Percentiles rank a stretch among this genome's conserved stretches.
These are phyloP conservation scores for Lamellibrachia columna DNA, from an alignment of 2,888 invertebrate species.

Conservation along the genomic window DNA sequence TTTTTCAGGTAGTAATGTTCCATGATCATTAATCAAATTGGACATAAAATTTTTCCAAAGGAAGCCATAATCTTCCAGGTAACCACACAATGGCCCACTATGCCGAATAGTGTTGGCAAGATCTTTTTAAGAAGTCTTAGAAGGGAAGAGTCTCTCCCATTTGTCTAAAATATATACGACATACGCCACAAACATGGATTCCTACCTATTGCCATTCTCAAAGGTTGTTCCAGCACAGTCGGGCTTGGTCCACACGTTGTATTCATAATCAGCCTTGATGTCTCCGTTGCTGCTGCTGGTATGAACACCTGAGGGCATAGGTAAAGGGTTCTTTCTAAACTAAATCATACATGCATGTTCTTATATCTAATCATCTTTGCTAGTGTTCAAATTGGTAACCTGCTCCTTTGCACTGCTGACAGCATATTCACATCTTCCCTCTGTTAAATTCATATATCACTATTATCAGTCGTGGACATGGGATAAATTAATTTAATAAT, in stretches of 20 bases:
- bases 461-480: no score
- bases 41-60: no score
- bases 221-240: slow-evolving; percentile 88
- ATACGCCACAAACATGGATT: not conserved
- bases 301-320: not conserved
- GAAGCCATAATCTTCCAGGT: no score
- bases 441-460: no score
- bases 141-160: not conserved
- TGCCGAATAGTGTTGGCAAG: not conserved
- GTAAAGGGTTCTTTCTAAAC: not conserved
- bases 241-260: slow-evolving; percentile 89
- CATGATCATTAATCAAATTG: no score
- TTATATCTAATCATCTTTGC: no score
- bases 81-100: not conserved
- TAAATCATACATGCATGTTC: no score
- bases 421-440: no score
- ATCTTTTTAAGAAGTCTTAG: not conserved
- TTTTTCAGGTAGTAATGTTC: no score
- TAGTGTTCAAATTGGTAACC: no score
- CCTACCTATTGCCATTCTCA: slow-evolving; percentile 81
- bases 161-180: not conserved
- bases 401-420: no score
- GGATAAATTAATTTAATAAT: no score
- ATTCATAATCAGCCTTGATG: slow-evolving; percentile 76
- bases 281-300: not conserved